Conservation (phyloP, 2,888 invertebrate genomes). For the Siphonodentalium dalli region DNA sequence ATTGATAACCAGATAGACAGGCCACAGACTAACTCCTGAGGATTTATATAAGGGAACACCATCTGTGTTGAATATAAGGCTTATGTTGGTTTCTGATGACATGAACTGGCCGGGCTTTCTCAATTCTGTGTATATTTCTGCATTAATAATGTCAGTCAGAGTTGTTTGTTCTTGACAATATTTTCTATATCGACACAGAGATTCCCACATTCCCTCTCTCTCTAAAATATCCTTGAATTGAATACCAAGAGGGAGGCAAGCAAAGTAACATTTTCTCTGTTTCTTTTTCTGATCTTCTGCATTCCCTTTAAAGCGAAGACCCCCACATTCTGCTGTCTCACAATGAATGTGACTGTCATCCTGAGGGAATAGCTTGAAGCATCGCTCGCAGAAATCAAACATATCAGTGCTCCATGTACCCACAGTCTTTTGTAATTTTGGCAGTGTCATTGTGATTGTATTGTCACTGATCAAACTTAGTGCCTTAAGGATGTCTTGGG, state of each 20-base stretch:
- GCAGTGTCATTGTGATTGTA: too few relatives aligned
- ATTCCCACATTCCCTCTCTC: constrained; percentile 3
- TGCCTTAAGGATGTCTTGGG: too few relatives aligned
- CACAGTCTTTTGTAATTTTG: background rate
- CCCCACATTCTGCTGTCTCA: constrained; percentile 4
- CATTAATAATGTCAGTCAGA: constrained; percentile 6
- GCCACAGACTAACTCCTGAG: constrained; percentile 7
- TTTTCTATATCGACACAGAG: background rate
- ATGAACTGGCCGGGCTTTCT: constrained; percentile 3
- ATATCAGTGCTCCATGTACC: background rate
- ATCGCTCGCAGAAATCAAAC: background rate
- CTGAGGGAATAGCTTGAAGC: constrained; percentile 4
- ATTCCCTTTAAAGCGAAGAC: constrained; percentile 8
- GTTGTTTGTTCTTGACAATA: background rate
- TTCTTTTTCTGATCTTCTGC: background rate
- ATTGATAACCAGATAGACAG: constrained; percentile 13
- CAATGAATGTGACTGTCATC: constrained; percentile 1
- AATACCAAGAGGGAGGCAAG: constrained; percentile 2
- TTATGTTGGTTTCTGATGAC: background rate
- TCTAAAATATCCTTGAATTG: constrained; percentile 13
- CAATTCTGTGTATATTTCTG: background rate
- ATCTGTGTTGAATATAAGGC: constrained; percentile 10
- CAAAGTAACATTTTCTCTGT: constrained; percentile 10
- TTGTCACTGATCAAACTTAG: too few relatives aligned
- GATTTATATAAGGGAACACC: constrained; percentile 10